Evolutionary conservation across 2,113 vertebrate genomes (phyloP).

Genomic region (Neolamprologus caudopunctatus): DNA sequence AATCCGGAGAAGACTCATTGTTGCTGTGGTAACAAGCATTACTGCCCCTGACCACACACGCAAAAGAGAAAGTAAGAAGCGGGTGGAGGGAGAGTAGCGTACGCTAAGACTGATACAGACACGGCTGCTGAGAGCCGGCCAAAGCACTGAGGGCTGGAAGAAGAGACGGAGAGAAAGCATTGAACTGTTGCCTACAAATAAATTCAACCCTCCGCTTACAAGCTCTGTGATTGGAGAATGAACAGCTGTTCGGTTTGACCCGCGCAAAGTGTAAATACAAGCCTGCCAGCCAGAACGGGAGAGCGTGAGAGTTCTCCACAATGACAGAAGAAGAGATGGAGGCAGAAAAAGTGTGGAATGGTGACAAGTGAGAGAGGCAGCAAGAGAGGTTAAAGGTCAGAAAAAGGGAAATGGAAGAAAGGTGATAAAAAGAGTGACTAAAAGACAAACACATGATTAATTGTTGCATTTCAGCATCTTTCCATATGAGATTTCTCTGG

Average conservation of each 20-base stretch:
- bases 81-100: not conserved
- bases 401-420: not conserved
- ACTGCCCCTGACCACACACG: not conserved
- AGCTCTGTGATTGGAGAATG: conserved; percentile 28
- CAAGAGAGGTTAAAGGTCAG: not conserved
- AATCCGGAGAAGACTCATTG: not conserved
- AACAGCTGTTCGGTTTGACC: conserved; percentile 51
- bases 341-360: not conserved
- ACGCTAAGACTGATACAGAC: not conserved
- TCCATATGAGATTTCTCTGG: not conserved
- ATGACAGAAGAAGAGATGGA: not conserved
- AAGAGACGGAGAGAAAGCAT: not conserved
- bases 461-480: not conserved
- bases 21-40: conserved; percentile 28
- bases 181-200: not conserved
- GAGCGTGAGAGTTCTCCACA: not conserved
- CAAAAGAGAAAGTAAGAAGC: not conserved
- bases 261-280: not conserved
- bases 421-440: not conserved
- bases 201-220: not conserved
- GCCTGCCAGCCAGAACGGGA: not conserved
- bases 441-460: not conserved
- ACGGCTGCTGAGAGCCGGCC: not conserved
- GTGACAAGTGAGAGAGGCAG: not conserved
- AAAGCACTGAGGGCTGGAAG: not conserved